Conservation (phyloP, 2,113 vertebrate species). For the Cinclus mexicanus region DNA sequence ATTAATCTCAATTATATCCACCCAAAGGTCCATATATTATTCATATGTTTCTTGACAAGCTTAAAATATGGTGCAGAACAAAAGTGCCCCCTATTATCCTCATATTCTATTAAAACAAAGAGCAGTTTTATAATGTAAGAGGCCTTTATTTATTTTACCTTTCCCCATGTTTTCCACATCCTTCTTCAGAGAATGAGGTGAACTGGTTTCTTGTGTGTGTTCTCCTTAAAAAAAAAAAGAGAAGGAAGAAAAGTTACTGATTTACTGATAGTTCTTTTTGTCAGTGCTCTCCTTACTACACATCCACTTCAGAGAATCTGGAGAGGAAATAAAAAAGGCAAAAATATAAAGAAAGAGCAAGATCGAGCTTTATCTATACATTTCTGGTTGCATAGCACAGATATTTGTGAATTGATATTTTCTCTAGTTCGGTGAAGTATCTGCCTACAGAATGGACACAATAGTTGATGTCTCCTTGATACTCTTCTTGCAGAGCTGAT, state of each 20-base stretch:
- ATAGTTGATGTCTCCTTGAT: neutral
- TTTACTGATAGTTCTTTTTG: neutral
- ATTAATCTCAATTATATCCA: conserved; percentile 89
- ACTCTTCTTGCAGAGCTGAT: neutral
- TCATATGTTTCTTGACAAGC: conserved; percentile 85
- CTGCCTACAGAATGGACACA: neutral
- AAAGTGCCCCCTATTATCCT: conserved; percentile 77
- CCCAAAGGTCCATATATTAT: conserved; percentile 85
- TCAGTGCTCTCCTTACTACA: neutral
- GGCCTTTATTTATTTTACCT: conserved; percentile 81
- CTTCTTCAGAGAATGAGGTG: conserved; percentile 90
- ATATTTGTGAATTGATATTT: neutral
- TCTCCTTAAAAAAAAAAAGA: conserved; percentile 79
- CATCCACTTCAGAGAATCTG: neutral
- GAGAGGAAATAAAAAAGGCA: fast-evolving
- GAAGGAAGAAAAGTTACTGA: conserved; percentile 20
- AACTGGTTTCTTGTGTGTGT: conserved; percentile 83
- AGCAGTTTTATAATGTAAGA: conserved; percentile 49
- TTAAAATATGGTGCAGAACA: conserved; percentile 81
- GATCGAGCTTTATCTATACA: neutral
- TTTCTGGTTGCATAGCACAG: fast-evolving
- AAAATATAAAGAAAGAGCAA: neutral
- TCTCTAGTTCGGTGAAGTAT: neutral
- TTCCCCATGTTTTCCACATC: conserved; percentile 98
- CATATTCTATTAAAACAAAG: conserved; percentile 70